Evolutionary conservation across 1,140 invertebrate genomes (phyloP).

Genomic region (Berghia stephanieae): DNA sequence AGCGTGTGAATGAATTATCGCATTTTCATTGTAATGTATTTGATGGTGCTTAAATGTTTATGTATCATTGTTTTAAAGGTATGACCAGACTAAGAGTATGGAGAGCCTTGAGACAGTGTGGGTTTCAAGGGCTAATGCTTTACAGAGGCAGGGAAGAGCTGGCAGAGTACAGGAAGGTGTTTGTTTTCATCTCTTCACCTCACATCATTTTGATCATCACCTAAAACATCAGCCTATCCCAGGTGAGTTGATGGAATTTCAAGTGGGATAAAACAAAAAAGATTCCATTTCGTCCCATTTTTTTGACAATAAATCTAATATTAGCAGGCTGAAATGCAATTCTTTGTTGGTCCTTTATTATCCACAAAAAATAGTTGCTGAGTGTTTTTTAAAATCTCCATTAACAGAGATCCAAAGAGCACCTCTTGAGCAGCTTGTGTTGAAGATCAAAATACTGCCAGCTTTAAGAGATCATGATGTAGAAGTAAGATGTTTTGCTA

Average conservation of each 20-base stretch:
- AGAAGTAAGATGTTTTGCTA: neutral
- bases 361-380: too few species aligned
- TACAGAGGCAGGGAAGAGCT: constrained; percentile 90
- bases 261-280: neutral
- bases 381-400: neutral
- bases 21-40: neutral
- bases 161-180: constrained; percentile 78
- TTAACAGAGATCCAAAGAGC: constrained; percentile 63
- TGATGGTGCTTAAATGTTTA: constrained; percentile 9
- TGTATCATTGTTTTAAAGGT: constrained; percentile 66
- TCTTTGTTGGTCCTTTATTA: neutral
- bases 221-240: constrained; percentile 62
- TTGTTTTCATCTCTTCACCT: constrained; percentile 88
- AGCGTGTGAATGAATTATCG: neutral
- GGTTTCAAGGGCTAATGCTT: constrained; percentile 74
- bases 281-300: neutral
- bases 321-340: neutral
- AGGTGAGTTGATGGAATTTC: constrained; percentile 41
- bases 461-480: constrained; percentile 46
- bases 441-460: constrained; percentile 64
- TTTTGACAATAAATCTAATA: neutral
- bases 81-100: constrained; percentile 86
- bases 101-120: constrained; percentile 70
- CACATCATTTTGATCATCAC: constrained; percentile 67
- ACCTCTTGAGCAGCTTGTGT: constrained; percentile 62